phyloP scores from a whole-genome alignment of 2,797 vertebrate genomes.

The Tolypeutes matacus region DNA sequence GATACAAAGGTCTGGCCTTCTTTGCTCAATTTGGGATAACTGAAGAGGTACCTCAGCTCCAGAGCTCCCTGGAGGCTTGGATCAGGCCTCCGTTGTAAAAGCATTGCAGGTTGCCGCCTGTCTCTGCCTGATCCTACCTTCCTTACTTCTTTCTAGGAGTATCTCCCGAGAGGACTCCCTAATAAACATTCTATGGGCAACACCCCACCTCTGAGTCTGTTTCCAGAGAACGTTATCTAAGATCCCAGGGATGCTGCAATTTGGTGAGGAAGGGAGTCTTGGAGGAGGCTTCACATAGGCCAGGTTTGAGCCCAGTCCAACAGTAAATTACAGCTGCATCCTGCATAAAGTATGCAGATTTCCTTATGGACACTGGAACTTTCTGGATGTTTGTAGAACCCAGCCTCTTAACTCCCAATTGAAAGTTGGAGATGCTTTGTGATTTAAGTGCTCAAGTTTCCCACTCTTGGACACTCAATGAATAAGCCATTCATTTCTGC shows the following conservation, averaged over 20 bases:
- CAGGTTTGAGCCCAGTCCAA: neutral
- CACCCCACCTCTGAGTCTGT: neutral
- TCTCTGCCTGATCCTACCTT: neutral
- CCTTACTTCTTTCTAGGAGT: neutral
- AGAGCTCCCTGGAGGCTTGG: neutral
- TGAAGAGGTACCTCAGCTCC: neutral
- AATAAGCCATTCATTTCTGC: neutral
- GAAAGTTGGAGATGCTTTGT: constrained; percentile 16
- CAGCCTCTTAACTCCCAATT: neutral
- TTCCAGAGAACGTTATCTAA: constrained; percentile 19
- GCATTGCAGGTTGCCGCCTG: neutral
- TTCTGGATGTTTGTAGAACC: neutral
- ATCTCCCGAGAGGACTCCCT: neutral
- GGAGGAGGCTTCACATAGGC: neutral
- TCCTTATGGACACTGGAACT: neutral
- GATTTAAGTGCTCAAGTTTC: constrained; percentile 28
- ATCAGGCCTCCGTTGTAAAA: neutral
- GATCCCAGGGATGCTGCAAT: neutral
- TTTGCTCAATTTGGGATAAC: neutral
- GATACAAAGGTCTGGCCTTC: neutral
- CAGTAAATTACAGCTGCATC: neutral
- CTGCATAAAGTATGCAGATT: neutral
- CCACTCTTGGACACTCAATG: neutral
- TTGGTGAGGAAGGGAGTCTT: neutral
- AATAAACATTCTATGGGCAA: neutral